Conservation (phyloP, 2,113 vertebrate species). For the Cavia aperea region DNA sequence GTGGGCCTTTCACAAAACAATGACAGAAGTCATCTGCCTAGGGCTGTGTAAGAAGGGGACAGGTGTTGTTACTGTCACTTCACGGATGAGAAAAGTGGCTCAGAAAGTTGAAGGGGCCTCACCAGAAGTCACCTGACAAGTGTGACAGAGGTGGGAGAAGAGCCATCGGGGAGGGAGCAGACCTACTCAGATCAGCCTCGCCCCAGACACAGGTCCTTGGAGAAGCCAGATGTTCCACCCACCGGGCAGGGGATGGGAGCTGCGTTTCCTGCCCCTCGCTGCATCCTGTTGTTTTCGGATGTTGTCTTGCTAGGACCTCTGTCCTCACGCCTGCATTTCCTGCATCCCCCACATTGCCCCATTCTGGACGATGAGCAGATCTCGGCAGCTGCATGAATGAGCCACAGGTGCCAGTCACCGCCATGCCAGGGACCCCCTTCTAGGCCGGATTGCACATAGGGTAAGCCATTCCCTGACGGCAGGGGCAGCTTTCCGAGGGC, state of each 20-base stretch:
- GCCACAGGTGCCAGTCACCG: not conserved
- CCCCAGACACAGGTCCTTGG: not conserved
- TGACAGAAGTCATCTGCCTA: not conserved
- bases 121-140: not conserved
- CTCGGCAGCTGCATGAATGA: not conserved
- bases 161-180: rapidly evolving
- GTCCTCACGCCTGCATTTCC: not conserved
- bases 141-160: not conserved
- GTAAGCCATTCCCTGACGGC: constrained; percentile 30
- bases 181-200: rapidly evolving
- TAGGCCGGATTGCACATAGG: not conserved
- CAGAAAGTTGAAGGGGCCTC: constrained; percentile 28
- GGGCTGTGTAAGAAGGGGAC: not conserved
- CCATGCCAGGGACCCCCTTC: not conserved
- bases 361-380: not conserved
- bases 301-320: not conserved
- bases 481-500: not conserved
- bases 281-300: not conserved
- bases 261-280: not conserved
- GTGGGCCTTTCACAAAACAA: not conserved
- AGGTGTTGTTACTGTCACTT: not conserved
- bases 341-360: not conserved
- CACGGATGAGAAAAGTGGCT: not conserved
- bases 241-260: not conserved
- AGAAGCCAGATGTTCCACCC: not conserved